Base-by-base conservation (phyloP, 2,113 vertebrate species). In the Triplophysa siluroides region DNA sequence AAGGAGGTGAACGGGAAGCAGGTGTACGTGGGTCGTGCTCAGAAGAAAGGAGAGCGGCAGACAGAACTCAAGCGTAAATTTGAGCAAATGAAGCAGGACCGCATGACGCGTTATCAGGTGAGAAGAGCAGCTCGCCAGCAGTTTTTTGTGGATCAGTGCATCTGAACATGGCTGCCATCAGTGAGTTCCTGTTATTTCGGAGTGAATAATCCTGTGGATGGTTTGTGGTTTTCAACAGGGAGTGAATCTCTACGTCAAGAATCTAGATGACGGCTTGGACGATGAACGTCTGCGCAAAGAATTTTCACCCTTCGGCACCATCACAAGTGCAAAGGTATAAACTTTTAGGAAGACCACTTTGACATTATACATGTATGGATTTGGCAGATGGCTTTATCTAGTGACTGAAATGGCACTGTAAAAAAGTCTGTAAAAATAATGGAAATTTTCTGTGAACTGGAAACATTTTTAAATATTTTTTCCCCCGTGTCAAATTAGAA, bases 41-140 rank as follows among this genome's bases (percentile, higher is more conserved):
- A 99, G 94, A 99, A 98, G 92, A 99, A 99, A 84, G 93, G 97
- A 83, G 97, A 99, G 88, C 93, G 97, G 9, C 96, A 98, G 92
- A 97, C 95, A 0, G 96, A 98, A 88, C 96, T 99, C 80, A 99
- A 98, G 84, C 95, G 97, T 88, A 98, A 97, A 86, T 99, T 99
- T 88, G 97, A 99, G 82, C 96, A 97, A 88, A 97, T 99, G 96
- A 98, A 99, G 86, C 97, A 99, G 91, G 97, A 99, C 90, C 93
- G 97, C 83, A 98, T 98, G 94, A 98, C 96, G 86, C 96, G 97
- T 91, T 98, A 98, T 88, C 96, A 98, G 96, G 97, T 99, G 81
- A 0, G 41, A 4, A 29, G 47, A 52, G 19, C 6, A 2, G 24
- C 67, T 47, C 21, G 14, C 29, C 45, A 16, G 19, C 33, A 16